Evolutionary conservation across 2,888 invertebrate genomes (phyloP).

Genomic region (Gortyna flavago): DNA sequence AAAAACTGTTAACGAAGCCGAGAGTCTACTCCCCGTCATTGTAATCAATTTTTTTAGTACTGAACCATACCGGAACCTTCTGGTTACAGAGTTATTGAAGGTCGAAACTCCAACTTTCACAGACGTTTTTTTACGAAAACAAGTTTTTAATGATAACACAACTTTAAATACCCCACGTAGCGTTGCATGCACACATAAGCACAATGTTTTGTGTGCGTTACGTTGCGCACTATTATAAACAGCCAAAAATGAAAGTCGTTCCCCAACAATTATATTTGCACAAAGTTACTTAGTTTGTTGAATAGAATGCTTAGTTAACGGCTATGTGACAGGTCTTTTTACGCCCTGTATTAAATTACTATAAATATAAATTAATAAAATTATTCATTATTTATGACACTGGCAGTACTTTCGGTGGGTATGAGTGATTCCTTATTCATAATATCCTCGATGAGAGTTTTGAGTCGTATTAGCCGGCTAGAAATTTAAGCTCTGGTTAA

Average conservation of each 20-base stretch:
- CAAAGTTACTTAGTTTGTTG: not conserved
- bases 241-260: not conserved
- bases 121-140: no score
- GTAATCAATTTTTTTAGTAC: not conserved
- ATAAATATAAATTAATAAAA: slow-evolving; percentile 14
- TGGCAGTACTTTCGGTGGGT: slow-evolving; percentile 58
- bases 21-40: not conserved
- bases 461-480: slow-evolving; percentile 84
- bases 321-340: not conserved
- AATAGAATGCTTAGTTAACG: not conserved
- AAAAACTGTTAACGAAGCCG: not conserved
- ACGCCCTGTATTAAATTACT: not conserved
- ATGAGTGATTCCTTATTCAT: slow-evolving; percentile 74
- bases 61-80: not conserved
- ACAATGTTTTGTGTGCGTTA: not conserved
- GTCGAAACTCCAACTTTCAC: no score
- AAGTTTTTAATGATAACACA: not conserved
- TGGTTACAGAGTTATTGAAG: no score
- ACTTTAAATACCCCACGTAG: not conserved
- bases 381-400: slow-evolving; percentile 55
- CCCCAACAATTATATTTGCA: not conserved
- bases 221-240: not conserved
- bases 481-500: slow-evolving; percentile 72
- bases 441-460: slow-evolving; percentile 81
- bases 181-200: not conserved